A percentile compares a stretch with the other conserved stretches of the same genome.
phyloP scores from a whole-genome alignment of 64 coral and sea anemone species.

The Catalaphyllia jardinei region DNA sequence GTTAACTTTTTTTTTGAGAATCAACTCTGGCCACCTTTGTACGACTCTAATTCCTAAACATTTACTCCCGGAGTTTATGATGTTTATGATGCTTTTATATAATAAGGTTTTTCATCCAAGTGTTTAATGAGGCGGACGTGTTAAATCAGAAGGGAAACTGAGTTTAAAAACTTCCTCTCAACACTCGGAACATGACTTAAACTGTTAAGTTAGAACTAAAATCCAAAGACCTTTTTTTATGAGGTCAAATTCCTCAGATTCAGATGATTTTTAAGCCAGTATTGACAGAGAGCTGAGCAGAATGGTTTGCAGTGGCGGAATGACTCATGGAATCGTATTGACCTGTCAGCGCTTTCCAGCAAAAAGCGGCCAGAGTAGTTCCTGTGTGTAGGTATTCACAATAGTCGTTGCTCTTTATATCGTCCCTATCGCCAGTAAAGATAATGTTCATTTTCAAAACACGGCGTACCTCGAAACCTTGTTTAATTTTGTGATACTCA shows the following conservation, averaged over 20 bases:
- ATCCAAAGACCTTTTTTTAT: not conserved
- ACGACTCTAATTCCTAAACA: too few relatives aligned
- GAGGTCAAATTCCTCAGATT: conserved; percentile 41
- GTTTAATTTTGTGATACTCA: conserved; percentile 16
- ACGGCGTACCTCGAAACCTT: not conserved
- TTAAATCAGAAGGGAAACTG: not conserved
- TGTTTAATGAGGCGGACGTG: not conserved
- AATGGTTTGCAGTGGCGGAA: not conserved
- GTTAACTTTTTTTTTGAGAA: too few relatives aligned
- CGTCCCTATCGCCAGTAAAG: not conserved
- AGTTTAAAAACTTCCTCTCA: not conserved
- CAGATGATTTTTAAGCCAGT: conserved; percentile 7
- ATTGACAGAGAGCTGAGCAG: not conserved
- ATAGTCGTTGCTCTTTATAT: not conserved
- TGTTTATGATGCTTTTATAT: not conserved
- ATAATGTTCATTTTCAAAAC: not conserved
- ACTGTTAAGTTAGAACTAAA: not conserved
- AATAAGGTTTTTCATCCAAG: not conserved
- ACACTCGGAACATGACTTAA: not conserved
- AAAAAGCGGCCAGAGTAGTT: not conserved
- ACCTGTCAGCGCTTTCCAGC: not conserved
- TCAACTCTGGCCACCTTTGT: too few relatives aligned
- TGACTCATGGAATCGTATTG: conserved; percentile 46
- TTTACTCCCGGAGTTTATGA: not conserved
- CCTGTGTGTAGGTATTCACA: not conserved